Evolutionary conservation across 2,888 invertebrate genomes (phyloP), one percentile per base, ranked within the genome.

Genomic region (Poecilobothrus nobilitatus): DNA sequence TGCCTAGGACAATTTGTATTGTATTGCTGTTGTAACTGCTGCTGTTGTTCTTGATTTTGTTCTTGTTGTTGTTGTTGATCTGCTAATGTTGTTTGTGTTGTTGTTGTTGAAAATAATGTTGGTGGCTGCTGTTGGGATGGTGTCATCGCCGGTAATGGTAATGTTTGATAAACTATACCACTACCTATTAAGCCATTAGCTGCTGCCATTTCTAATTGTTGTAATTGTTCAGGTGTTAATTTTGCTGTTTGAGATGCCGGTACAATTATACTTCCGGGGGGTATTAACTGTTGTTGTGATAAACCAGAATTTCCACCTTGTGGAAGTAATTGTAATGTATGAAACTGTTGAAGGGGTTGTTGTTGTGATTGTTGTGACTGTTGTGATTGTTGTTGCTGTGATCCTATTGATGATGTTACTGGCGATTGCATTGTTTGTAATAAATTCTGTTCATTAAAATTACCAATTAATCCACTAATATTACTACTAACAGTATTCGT

Each of bases 401-500:
- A 12, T 44, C 3, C 6, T 10, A 12, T 3, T 63, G 22, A 9
- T 15, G 27, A 21, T 63, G 18, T 6, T 18, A 15, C 6, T 53
- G 53, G n/a, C 18, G 63, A 63, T 63, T 22, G 63, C 6, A 27
- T 27, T 63, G 63, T 27, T 27, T 53, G 53, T 53, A n/a, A 12
- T 53, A 53, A 53, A 53, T 15, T 53, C 18, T 53, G 53, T 4
- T 53, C 53, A 53, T 53, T 63, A 27, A 27, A 63, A 63, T 65
- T 65, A 22, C 53, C 7, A 9, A 53, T n/a, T 12, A 63, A 68
- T 12, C 61, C 69, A 66, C 68, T 71, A 70, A 33, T 70, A 71
- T 69, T 72, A 70, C 70, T 70, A 71, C 68, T 69, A 71, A 66
- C 71, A 70, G 71, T 71, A 71, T 53, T 53, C 15, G 65, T 70